These are phyloP conservation scores for Eulithis prunata DNA, from an alignment of 2,888 invertebrate genomes.

Conservation along the genomic window DNA sequence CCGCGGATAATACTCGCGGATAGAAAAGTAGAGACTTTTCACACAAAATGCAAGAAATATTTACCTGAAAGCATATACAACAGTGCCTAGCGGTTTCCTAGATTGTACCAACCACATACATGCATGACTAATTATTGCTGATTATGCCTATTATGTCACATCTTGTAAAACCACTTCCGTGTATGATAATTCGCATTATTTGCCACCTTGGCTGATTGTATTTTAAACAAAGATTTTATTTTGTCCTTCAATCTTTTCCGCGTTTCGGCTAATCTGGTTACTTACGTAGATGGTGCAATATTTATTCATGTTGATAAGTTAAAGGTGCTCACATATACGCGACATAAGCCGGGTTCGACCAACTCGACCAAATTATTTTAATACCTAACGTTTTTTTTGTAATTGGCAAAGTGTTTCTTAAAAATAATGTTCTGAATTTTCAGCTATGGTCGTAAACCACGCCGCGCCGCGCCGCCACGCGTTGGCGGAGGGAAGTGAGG, in stretches of 20 bases:
- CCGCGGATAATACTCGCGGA: no score
- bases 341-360: no score
- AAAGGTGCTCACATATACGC: no score
- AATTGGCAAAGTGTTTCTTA: slow-evolving; percentile 10
- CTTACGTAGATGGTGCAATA: slow-evolving; percentile 50
- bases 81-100: no score
- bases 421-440: slow-evolving; percentile 12
- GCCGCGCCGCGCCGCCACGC: slow-evolving; percentile 20
- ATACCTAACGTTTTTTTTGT: no score
- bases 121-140: slow-evolving; percentile 46
- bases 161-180: slow-evolving; percentile 45
- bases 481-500: slow-evolving; percentile 46
- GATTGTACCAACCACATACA: neutral
- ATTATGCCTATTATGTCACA: slow-evolving; percentile 28
- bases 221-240: slow-evolving; percentile 45
- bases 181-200: slow-evolving; percentile 50
- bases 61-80: no score
- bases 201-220: slow-evolving; percentile 34
- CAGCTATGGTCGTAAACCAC: slow-evolving; percentile 25
- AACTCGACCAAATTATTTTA: no score
- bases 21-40: no score
- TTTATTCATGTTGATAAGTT: slow-evolving; percentile 20
- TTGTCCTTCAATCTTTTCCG: slow-evolving; percentile 67
- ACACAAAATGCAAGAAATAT: no score
- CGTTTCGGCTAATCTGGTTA: slow-evolving; percentile 56